Base-by-base conservation (phyloP, 2,113 vertebrate genomes). In the Axis porcinus region DNA sequence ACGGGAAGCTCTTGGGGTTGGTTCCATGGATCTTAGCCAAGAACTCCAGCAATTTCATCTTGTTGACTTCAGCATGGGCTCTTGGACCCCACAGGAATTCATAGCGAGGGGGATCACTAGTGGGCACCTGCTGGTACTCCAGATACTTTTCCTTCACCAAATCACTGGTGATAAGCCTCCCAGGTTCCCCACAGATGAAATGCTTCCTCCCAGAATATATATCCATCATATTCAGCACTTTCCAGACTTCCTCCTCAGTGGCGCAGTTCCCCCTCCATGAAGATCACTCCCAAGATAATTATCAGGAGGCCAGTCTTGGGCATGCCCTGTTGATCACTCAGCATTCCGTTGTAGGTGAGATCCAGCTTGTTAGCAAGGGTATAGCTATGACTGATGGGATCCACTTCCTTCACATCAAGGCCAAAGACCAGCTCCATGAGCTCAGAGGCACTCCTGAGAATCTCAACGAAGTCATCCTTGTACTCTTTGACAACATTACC, bases 21-120 rank as follows among this genome's bases (percentile, higher is more conserved):
- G 27, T 94, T 45, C 58, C 11, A 62, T 82, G 60, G 45, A 82
- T 52, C 67, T 55, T 91, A 58, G 90, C 62, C 58, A 86, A 82
- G 95, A 95, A 83, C 36, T 94, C 50, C 15, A 97, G 62, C 5
- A 96, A 13, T 89, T 43, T 86, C 93, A 92, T 96, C 43, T 97
- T 97, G 27, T 60, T 89, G 12, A 15, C 70, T 96, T 97, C 78
- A 17, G 11, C 45, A 2, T 54, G 60, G 15, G 85, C 87, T 85
- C 76, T 33, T 5, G 67, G 83, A 30, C 92, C 93, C 60, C 96
- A 96, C 7, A 91, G 93, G 52, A 95, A 91, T 54, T 95, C 64
- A 36, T n/a, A 81, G 9, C 12, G 2, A 27, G 78, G 40, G 47
- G 78, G 91, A 76, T 82, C 36, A 27, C 60, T 97, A 6, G 54